Base-by-base conservation (phyloP, 1,140 invertebrate genomes). In the Nixonia krombeini region DNA sequence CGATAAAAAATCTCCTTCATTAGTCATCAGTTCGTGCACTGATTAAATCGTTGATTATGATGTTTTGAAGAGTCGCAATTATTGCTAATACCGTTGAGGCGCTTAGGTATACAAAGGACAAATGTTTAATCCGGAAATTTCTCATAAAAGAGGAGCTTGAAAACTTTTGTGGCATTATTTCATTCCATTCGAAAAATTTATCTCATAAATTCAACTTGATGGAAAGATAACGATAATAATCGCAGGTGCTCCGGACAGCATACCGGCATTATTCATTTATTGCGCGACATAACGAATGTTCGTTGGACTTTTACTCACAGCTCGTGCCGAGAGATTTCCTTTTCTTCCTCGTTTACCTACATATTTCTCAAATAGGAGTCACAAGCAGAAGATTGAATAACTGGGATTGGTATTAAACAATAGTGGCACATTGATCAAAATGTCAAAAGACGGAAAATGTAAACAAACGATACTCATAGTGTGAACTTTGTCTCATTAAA, bases 171-270 rank as follows among this genome's bases (percentile, higher is more conserved):
- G 23, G 37, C 31, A 38, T 45, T 51, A 59, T 37, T 45, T 59
- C 37, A 49, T 42, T 53, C 21, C 8, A 23, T 21, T 29, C 28
- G 31, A 50, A 63, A 63, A 53, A 62, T 62, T 35, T 28, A 21
- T 42, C 44, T 33, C 45, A 45, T 63, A 63, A 55, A 44, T 63
- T 55, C 17, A 23, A 23, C 46, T 45, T 57, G 61, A 56, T 57
- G 51, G 61, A 64, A 64, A 56, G 61, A 64, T 64, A 64, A 64
- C 50, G 58, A 49, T 55, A 45, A 63, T 55, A 55, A 63, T 63
- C 51, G 33, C 58, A 53, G 49, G 50, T 53, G 57, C 33, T 45
- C 21, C n/a, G 21, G 50, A 55, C 37, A 53, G 50, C 50, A 53
- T 25, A 31, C 41, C 51, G 37, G 33, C 25, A 53, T 62, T 62